These are phyloP conservation scores for Bembecia ichneumoniformis DNA, from an alignment of 2,888 invertebrate species.

Conservation along the genomic window DNA sequence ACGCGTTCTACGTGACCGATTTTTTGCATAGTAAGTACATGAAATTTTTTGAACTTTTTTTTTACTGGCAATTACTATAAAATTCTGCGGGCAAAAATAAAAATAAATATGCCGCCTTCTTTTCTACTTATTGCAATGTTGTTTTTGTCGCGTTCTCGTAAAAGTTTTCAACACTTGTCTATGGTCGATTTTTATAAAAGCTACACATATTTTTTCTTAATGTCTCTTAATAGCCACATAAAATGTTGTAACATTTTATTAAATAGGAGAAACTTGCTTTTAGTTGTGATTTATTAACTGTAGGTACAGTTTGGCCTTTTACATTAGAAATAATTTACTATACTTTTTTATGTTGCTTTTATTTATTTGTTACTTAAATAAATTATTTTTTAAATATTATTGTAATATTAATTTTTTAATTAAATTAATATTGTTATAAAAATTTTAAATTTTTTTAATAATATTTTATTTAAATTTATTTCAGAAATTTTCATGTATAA, in stretches of 20 bases:
- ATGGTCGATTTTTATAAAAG: not conserved
- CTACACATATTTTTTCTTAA: not conserved
- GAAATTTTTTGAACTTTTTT: conserved; percentile 17
- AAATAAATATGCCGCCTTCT: not conserved
- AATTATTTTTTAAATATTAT: too few species aligned
- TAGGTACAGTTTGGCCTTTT: too few species aligned
- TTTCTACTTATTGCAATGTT: not conserved
- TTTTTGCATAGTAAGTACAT: conserved; percentile 22
- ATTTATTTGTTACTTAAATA: too few species aligned
- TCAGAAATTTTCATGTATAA: too few species aligned
- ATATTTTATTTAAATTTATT: too few species aligned
- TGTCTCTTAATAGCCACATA: not conserved
- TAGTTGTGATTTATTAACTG: too few species aligned
- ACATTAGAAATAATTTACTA: too few species aligned
- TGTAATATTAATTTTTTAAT: too few species aligned
- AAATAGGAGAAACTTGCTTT: not conserved
- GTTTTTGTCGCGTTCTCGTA: not conserved
- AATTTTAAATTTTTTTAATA: too few species aligned
- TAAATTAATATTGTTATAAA: too few species aligned
- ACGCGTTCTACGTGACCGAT: conserved; percentile 12
- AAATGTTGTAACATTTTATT: not conserved
- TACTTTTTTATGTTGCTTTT: too few species aligned
- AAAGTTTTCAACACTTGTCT: not conserved
- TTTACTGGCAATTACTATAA: conserved; percentile 14
- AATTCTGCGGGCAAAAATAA: conserved; percentile 11